A percentile compares a stretch with the other conserved stretches of the same genome.
phyloP scores from a whole-genome alignment of 2,797 vertebrate species.

The Sebastes wilsoni region DNA sequence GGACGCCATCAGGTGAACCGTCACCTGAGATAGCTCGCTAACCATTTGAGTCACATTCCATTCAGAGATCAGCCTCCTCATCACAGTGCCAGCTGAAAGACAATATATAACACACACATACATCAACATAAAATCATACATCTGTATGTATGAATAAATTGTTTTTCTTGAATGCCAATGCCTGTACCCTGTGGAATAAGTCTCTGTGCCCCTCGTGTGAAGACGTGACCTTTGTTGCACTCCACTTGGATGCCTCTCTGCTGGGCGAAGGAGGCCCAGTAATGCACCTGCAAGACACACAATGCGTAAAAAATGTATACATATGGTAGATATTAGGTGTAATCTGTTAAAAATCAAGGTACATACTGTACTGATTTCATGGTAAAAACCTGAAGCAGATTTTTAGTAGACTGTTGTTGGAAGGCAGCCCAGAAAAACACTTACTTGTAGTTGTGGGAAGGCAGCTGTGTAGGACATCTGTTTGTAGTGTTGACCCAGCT shows the following conservation, averaged over 20 bases:
- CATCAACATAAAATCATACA: background rate
- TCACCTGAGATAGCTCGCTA: conserved; percentile 93
- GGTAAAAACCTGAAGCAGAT: background rate
- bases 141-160: background rate
- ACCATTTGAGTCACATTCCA: conserved; percentile 99
- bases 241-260: conserved; percentile 96
- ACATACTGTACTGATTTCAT: background rate
- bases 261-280: conserved; percentile 99
- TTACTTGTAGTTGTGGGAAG: conserved; percentile 94
- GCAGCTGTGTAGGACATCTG: conserved; percentile 94
- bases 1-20: conserved; percentile 96
- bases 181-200: conserved; percentile 95
- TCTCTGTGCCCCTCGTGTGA: conserved; percentile 93
- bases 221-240: conserved; percentile 94
- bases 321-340: background rate
- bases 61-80: conserved; percentile 97
- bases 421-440: conserved; percentile 26
- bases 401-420: background rate
- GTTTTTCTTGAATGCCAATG: background rate
- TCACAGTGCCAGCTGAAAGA: conserved; percentile 92
- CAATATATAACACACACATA: background rate
- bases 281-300: conserved; percentile 87
- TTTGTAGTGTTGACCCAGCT: conserved; percentile 97
- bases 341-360: background rate
- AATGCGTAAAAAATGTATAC: background rate